Evolutionary conservation across 1,140 invertebrate species (phyloP).

Genomic region (Trichoplusia ni): DNA sequence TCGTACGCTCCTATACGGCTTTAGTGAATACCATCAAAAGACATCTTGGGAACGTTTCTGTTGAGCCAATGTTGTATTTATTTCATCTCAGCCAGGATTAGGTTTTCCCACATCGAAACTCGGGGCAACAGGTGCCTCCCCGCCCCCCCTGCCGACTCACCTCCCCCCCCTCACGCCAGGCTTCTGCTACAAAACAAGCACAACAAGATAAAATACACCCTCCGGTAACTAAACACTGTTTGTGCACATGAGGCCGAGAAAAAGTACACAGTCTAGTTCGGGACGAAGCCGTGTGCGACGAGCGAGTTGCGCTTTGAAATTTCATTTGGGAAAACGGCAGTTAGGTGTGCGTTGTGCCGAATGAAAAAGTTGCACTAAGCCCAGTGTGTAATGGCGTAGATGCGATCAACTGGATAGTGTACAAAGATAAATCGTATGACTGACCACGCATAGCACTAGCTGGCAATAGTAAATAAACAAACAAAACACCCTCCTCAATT

Average conservation of each 20-base stretch:
- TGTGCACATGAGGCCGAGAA: constrained; percentile 46
- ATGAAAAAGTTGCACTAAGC: neutral
- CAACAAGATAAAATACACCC: constrained; percentile 51
- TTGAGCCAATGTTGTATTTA: constrained; percentile 60
- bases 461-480: too few species aligned
- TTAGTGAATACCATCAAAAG: constrained; percentile 37
- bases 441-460: too few species aligned
- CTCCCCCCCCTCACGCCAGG: constrained; percentile 24
- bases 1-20: constrained; percentile 10
- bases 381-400: neutral
- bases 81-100: constrained; percentile 67
- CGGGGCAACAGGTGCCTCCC: constrained; percentile 60
- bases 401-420: too few species aligned
- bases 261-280: constrained; percentile 43
- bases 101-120: constrained; percentile 54
- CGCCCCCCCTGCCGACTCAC: constrained; percentile 15
- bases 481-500: too few species aligned
- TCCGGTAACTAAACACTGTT: constrained; percentile 50
- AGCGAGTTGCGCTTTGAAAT: constrained; percentile 10
- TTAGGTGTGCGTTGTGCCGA: neutral
- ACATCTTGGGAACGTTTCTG: constrained; percentile 46
- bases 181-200: constrained; percentile 52
- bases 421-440: too few species aligned
- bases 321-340: constrained; percentile 4
- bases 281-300: neutral